phyloP scores from a whole-genome alignment of 2,797 vertebrate genomes.

The Sebastes jordani region DNA sequence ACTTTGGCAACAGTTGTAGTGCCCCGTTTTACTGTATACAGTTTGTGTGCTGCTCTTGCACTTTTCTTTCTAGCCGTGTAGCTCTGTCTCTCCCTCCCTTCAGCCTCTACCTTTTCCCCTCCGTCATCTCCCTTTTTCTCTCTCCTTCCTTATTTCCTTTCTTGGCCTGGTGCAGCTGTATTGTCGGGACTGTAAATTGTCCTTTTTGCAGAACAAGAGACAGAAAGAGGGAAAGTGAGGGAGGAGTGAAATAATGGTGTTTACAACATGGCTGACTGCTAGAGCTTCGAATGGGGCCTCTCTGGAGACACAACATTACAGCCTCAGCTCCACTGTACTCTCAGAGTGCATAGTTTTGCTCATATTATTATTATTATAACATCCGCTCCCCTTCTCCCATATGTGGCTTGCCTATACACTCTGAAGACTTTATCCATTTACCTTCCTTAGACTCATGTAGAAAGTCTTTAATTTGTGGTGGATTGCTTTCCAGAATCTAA shows the following conservation, averaged over 20 bases:
- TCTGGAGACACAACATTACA: conserved; percentile 72
- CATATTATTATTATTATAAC: conserved; percentile 61
- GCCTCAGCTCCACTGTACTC: conserved; percentile 42
- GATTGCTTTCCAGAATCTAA: conserved; percentile 56
- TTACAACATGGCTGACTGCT: conserved; percentile 77
- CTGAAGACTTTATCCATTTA: conserved; percentile 27
- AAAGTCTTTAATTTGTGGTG: conserved; percentile 60
- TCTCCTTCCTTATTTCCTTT: conserved; percentile 65
- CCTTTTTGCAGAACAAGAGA: conserved; percentile 70
- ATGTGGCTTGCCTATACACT: conserved; percentile 39
- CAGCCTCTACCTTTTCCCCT: background rate
- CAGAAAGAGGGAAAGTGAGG: conserved; percentile 53
- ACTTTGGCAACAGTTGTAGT: conserved; percentile 95
- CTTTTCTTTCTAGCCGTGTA: conserved; percentile 39
- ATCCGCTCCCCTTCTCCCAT: conserved; percentile 58
- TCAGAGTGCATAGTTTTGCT: conserved; percentile 45
- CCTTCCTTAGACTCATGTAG: conserved; percentile 39
- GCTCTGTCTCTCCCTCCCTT: conserved; percentile 44
- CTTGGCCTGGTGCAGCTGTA: conserved; percentile 44
- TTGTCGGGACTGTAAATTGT: conserved; percentile 74
- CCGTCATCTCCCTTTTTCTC: conserved; percentile 10
- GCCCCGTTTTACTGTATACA: conserved; percentile 90
- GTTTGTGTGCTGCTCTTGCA: conserved; percentile 85
- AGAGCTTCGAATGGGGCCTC: conserved; percentile 62
- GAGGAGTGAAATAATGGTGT: conserved; percentile 77